Evolutionary conservation across 2,888 invertebrate species (phyloP), one percentile per base, ranked within the genome.

Genomic region (Molanna angustata): DNA sequence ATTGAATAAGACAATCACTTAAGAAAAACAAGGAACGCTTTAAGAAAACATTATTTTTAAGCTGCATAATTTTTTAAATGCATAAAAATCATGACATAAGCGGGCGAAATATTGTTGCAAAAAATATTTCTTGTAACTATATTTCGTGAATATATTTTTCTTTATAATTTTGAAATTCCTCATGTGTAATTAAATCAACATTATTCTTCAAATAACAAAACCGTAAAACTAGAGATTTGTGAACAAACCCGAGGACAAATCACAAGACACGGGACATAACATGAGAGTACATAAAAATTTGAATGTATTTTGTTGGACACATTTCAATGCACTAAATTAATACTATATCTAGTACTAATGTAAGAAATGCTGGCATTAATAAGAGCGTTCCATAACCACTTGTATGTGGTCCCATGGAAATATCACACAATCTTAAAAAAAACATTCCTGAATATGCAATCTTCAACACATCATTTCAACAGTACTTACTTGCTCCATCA

Each of bases 401-500:
- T 47, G 31, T 42, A 50, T 55, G 52, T 55, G 58, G 50, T 47
- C 40, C 40, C 48, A 53, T 51, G 42, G 52, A 37, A 46, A 54
- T 35, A 49, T 40, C 54, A 54, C 57, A 58, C 47, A 49, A 31
- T 39, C 18, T 48, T 14, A 46, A 51, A 56, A n/a, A n/a, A 54
- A 52, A 16, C 58, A 58, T 50, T 54, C 54, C 35, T 45, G n/a
- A 20, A 13, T 46, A 35, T 17, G 42, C 35, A 43, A 49, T 22
- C 40, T 35, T 18, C 47, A 54, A 49, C 49, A 37, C 49, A 51
- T 43, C n/a, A n/a, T n/a, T n/a, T 45, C 37, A 27, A 33, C 42
- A 51, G 49, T 57, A 57, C 57, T 57, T 57, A 57, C 57, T 57
- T 54, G 57, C 54, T 57, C 57, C 57, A 49, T 37, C 27, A 47